These are phyloP conservation scores for Cladopsammia gracilis DNA, from an alignment of 64 coral and sea anemone species.

Conservation along the genomic window DNA sequence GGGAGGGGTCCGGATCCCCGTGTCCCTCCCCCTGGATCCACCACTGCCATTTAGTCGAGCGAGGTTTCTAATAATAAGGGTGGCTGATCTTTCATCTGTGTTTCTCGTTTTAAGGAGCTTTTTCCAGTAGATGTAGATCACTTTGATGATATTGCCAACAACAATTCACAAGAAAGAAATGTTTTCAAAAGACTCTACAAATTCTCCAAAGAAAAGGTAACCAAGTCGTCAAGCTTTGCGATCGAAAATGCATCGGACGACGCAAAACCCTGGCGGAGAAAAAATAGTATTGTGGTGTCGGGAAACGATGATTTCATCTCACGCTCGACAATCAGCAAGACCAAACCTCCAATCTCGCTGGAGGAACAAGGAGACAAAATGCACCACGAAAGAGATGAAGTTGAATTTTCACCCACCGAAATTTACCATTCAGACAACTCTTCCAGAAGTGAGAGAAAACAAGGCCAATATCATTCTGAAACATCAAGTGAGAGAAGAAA, in stretches of 20 bases:
- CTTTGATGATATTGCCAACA: constrained; percentile 43
- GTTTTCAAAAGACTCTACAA: constrained; percentile 86
- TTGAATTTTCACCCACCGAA: too few species aligned
- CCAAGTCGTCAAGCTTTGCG: constrained; percentile 82
- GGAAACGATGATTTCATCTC: constrained; percentile 60
- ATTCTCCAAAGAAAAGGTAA: constrained; percentile 81
- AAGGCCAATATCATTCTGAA: too few species aligned
- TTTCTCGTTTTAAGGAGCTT: constrained; percentile 2
- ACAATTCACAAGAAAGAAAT: constrained; percentile 43
- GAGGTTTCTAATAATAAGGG: too few species aligned
- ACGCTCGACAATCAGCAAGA: neutral
- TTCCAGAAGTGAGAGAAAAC: too few species aligned
- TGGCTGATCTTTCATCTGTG: neutral
- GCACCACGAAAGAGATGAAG: neutral
- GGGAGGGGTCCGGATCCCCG: too few species aligned
- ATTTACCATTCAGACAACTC: too few species aligned
- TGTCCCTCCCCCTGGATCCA: too few species aligned
- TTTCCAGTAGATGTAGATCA: neutral
- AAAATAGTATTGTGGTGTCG: constrained; percentile 31
- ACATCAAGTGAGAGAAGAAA: too few species aligned
- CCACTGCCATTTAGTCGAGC: too few species aligned
- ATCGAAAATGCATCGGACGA: constrained; percentile 8
- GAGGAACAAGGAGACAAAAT: neutral
- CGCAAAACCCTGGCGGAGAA: neutral
- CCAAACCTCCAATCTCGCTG: neutral